Base-by-base conservation (phyloP, 2,797 vertebrate species). In the Loriculus beryllinus region DNA sequence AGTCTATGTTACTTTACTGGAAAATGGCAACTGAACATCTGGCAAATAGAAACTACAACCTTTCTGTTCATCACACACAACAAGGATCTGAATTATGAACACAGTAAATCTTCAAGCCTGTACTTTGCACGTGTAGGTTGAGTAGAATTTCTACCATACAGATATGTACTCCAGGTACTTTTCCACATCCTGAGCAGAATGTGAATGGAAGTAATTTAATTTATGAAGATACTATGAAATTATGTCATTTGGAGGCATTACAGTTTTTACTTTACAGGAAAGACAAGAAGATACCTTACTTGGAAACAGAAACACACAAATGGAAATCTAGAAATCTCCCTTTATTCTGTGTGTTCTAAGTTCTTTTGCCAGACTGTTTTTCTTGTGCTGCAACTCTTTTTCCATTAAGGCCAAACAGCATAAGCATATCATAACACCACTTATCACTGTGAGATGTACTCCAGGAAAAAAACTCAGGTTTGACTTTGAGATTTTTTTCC, bases 1-100 rank as follows among this genome's bases (percentile, higher is more conserved):
- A 84, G n/a, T 63, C 65, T 76, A 60, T 12, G 17, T 33, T 87
- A 57, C 28, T 75, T 86, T 65, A 72, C 71, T 51, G 43, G 48
- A 64, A 96, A 93, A 86, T 42, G n/a, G 40, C 48, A 86, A 12
- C 7, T 57, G 65, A 93, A 90, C 79, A 88, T 65, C 81, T 86
- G 74, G 57, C 57, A 84, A 86, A 80, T 5, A 75, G 79, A 86
- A 76, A 74, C 17, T 69, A 64, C 39, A 57, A 52, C 54, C 33
- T 35, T 57, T 57, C 25, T 57, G 54, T 78, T 78, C 18, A 83
- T 39, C 28, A 49, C 25, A 42, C 12, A 19, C 29, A 94, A 78
- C 35, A 93, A 90, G 75, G 7, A 37, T 69, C 45, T 65, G 26
- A 86, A 71, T 65, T 86, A 82, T 12, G 64, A 88, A 59, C 39